A percentile compares a stretch with the other conserved stretches of the same genome.
Conservation (phyloP, 2,888 invertebrate genomes). For the Mellilla xanthometata region DNA sequence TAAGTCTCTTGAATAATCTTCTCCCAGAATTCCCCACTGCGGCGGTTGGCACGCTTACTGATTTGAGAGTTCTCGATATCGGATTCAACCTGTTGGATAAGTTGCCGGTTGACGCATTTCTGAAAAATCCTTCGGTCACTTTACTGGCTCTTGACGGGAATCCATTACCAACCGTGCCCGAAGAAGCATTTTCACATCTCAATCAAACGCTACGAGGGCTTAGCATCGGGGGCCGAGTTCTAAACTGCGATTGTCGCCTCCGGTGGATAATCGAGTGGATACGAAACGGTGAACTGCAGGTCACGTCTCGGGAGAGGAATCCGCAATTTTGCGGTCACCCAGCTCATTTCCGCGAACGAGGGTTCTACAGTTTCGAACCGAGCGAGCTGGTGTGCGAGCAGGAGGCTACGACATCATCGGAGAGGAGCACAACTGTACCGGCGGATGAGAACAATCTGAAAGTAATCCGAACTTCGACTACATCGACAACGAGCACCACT, state of each 20-base stretch:
- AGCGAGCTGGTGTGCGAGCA: constrained; percentile 86
- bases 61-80: constrained; percentile 94
- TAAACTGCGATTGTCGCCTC: constrained; percentile 94
- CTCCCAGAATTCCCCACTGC: constrained; percentile 93
- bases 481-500: constrained; percentile 46
- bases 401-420: constrained; percentile 53
- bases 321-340: constrained; percentile 97
- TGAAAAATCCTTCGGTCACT: constrained; percentile 92
- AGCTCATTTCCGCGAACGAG: constrained; percentile 88
- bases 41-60: constrained; percentile 89
- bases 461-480: constrained; percentile 47
- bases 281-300: constrained; percentile 92
- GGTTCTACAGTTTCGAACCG: constrained; percentile 93
- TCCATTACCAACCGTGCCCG: constrained; percentile 92
- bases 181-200: constrained; percentile 88
- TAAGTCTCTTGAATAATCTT: constrained; percentile 94
- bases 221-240: constrained; percentile 93
- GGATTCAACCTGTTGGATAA: constrained; percentile 95
- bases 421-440: constrained; percentile 43
- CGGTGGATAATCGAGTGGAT: constrained; percentile 97
- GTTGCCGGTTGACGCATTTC: constrained; percentile 90
- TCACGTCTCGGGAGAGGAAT: constrained; percentile 94
- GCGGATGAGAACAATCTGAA: constrained; percentile 44
- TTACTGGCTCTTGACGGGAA: constrained; percentile 95
- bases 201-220: constrained; percentile 92